phyloP scores from a whole-genome alignment of 1,140 invertebrate genomes.

The Caerostris darwini region DNA sequence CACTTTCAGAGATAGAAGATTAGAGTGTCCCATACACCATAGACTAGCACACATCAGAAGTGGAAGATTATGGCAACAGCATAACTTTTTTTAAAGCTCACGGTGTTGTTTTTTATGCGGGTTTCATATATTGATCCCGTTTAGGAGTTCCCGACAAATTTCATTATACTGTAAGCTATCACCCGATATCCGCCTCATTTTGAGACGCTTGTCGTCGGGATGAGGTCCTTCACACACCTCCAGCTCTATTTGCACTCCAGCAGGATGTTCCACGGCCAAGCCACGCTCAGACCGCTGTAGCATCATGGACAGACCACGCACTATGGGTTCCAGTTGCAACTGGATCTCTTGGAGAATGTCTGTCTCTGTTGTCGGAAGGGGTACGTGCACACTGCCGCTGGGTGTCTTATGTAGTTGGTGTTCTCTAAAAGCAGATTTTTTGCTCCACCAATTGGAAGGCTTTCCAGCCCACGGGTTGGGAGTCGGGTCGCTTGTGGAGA shows the following conservation, averaged over 20 bases:
- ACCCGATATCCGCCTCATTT: slow-evolving; percentile 94
- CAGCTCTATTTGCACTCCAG: slow-evolving; percentile 93
- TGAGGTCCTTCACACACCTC: slow-evolving; percentile 87
- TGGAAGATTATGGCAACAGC: slow-evolving; percentile 75
- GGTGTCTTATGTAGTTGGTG: slow-evolving; percentile 82
- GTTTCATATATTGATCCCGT: slow-evolving; percentile 86
- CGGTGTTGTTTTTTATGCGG: slow-evolving; percentile 15
- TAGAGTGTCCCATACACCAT: neutral
- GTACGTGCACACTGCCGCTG: slow-evolving; percentile 85
- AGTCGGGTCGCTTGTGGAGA: slow-evolving; percentile 65
- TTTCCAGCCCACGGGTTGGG: slow-evolving; percentile 67
- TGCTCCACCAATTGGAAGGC: slow-evolving; percentile 73
- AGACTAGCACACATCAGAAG: slow-evolving; percentile 74
- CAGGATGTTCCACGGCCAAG: slow-evolving; percentile 88
- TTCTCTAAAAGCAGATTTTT: slow-evolving; percentile 65
- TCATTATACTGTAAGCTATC: slow-evolving; percentile 94
- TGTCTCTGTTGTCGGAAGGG: slow-evolving; percentile 85
- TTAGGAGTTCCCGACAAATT: slow-evolving; percentile 94
- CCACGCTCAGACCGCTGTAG: slow-evolving; percentile 82
- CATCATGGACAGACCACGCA: slow-evolving; percentile 85
- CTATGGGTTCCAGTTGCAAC: slow-evolving; percentile 87
- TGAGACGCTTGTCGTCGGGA: slow-evolving; percentile 87
- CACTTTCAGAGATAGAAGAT: slow-evolving; percentile 40
- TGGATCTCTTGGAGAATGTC: slow-evolving; percentile 92
- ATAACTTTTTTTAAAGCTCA: slow-evolving; percentile 50